Base-by-base conservation (phyloP, 2,888 invertebrate species). In the Tachystola acroxantha region DNA sequence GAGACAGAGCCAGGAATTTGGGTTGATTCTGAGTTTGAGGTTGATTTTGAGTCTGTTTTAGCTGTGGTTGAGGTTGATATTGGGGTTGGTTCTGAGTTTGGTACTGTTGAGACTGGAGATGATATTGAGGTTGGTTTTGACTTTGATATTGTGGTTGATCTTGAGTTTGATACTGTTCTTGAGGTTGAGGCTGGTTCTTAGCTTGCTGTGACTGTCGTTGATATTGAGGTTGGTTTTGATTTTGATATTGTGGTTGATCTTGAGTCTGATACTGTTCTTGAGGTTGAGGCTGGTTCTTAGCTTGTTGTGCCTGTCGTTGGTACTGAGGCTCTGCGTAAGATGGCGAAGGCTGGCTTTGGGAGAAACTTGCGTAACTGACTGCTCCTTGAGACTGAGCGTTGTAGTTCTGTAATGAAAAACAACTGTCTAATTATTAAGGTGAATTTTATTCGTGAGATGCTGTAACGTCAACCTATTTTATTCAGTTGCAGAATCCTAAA, bases 321-420 rank as follows among this genome's bases (percentile, higher is more conserved):
- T 45, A 47, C 10, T 30, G 32, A 11, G 39, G 30, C 31, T 48
- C 41, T 36, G 31, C n/a, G 9, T 10, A 10, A 48, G 47, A 1
- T 39, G 36, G 14, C 49, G 45, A 14, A n/a, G n/a, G n/a, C n/a
- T n/a, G n/a, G n/a, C 65, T 65, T 34, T 68, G 69, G 1, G 73
- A 65, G 42, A 74, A 79, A 32, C 68, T 77, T 1, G 80, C 66
- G 47, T 71, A 84, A 53, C 80, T 84, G 1, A 74, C 50, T 1
- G 81, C 75, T 11, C 71, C 71, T 42, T 68, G 72, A 4, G 60
- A 55, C 39, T 72, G 71, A 5, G 46, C 39, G 32, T 64, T 62
- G 36, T 61, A 56, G 11, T 53, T 59, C 82, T 81, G 69, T 19
- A 72, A 42, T 9, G 40, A 42, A 36, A 20, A 33, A 25, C n/a